Base-by-base conservation (phyloP, 2,113 vertebrate species). In the Anthoscopus minutus region DNA sequence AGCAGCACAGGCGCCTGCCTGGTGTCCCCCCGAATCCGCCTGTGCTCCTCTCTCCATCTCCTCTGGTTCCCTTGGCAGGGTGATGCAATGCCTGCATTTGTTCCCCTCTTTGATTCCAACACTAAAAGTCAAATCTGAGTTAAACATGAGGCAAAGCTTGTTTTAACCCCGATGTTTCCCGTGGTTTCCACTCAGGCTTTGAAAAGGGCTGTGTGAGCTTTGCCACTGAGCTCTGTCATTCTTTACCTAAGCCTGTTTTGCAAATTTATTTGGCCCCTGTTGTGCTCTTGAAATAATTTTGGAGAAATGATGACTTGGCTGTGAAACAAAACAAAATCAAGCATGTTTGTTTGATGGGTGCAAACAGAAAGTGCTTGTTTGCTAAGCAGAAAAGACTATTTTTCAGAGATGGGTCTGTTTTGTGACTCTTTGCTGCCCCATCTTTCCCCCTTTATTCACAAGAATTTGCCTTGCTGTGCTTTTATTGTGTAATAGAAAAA, bases 241-340 rank as follows among this genome's bases (percentile, higher is more conserved):
- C 62, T 91, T 81, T 94, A 83, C 88, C 77, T 78, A 44, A 78
- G 58, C 80, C 72, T 69, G 42, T 16, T 95, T 92, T 58, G 80
- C 81, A 54, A 85, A 88, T 91, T 90, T 71, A 61, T 91, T 84
- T 94, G 88, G 51, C 89, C 53, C 65, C 80, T 19, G 69, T 90
- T 90, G 78, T 50, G 82, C 42, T 88, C 70, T 70, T 81, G 71
- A 83, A 94, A 91, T 83, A 86, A 93, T 89, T 85, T 76, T 40
- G 28, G 57, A 67, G 85, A 92, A 84, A 56, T 35, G 53, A 72
- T 82, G 79, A 85, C 62, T 86, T 95, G 94, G 90, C 92, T 8
- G 10, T 0, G 40, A 74, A 89, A 87, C 89, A 89, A 83, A 96
- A 88, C 73, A 90, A 83, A 96, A 94, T 92, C 88, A 88, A 83